A percentile compares a stretch with the other conserved stretches of the same genome.
Evolutionary conservation across 2,113 vertebrate genomes (phyloP).

Genomic region (Himantopus leucocephalus): DNA sequence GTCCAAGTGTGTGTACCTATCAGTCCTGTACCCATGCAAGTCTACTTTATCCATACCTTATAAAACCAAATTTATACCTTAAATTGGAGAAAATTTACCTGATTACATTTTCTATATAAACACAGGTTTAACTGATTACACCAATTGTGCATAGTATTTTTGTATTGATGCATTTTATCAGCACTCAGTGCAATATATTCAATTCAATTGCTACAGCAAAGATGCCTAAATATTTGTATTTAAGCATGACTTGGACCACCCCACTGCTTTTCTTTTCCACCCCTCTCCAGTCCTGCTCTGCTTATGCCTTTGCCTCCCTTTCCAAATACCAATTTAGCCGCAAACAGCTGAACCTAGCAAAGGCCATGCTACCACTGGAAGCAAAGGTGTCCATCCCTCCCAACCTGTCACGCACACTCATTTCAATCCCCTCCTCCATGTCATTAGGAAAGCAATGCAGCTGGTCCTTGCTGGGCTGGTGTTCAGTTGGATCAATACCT

Average conservation of each 20-base stretch:
- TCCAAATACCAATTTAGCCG: neutral
- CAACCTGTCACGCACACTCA: neutral
- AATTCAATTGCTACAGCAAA: neutral
- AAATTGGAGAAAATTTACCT: neutral
- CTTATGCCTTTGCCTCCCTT: neutral
- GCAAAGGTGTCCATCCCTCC: neutral
- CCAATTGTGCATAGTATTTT: neutral
- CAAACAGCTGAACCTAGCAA: neutral
- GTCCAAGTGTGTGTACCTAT: too few relatives aligned
- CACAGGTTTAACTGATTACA: neutral
- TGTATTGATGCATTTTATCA: neutral
- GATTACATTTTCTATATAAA: neutral
- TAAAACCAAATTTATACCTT: neutral
- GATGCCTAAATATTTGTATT: neutral
- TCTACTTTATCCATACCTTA: neutral
- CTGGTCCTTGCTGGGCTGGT: neutral
- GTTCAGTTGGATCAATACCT: neutral
- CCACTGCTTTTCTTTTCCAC: neutral
- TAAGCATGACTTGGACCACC: neutral
- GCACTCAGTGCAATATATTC: neutral
- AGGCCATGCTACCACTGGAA: neutral
- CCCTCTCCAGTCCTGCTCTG: neutral
- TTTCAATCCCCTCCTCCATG: neutral
- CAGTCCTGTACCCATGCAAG: neutral
- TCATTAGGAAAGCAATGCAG: neutral